These are phyloP conservation scores for Melanophora roralis DNA, from an alignment of 2,888 invertebrate species.

Conservation along the genomic window DNA sequence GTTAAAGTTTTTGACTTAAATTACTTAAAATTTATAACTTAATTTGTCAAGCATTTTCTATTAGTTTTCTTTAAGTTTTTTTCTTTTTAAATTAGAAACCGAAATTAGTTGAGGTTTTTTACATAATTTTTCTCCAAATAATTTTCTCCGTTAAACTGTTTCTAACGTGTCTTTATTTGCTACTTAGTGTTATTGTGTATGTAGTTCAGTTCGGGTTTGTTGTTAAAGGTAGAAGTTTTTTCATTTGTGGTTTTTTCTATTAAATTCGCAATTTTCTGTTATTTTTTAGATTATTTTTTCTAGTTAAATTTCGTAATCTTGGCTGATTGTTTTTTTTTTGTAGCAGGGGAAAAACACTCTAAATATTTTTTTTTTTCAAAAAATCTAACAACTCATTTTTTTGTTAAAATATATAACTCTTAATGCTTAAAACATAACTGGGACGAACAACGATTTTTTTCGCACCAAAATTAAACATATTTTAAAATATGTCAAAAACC, in stretches of 20 bases:
- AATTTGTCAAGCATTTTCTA: constrained; percentile 32
- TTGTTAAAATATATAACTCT: constrained; percentile 21
- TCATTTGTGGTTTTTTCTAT: neutral
- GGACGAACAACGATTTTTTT: no score
- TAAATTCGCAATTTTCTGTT: constrained; percentile 55
- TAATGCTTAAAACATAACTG: no score
- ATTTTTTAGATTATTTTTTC: constrained; percentile 4
- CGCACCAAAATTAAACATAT: no score
- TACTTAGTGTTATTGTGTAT: neutral
- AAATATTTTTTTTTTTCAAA: constrained; percentile 19
- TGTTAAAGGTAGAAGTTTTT: constrained; percentile 6
- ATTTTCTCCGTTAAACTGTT: constrained; percentile 1
- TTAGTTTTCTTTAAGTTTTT: constrained; percentile 26
- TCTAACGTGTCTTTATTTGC: constrained; percentile 4
- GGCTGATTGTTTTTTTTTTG: constrained; percentile 19
- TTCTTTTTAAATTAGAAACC: constrained; percentile 62
- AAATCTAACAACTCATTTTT: constrained; percentile 20
- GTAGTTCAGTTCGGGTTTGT: constrained; percentile 23
- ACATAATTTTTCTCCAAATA: no score
- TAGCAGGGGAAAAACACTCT: constrained; percentile 12
- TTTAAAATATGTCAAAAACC: no score
- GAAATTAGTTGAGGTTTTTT: constrained; percentile 64
- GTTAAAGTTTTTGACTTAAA: constrained; percentile 37
- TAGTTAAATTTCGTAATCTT: constrained; percentile 56
- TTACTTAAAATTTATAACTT: constrained; percentile 28